Evolutionary conservation across 2,888 invertebrate genomes (phyloP), one percentile per base, ranked within the genome.

Genomic region (Noctua janthe): DNA sequence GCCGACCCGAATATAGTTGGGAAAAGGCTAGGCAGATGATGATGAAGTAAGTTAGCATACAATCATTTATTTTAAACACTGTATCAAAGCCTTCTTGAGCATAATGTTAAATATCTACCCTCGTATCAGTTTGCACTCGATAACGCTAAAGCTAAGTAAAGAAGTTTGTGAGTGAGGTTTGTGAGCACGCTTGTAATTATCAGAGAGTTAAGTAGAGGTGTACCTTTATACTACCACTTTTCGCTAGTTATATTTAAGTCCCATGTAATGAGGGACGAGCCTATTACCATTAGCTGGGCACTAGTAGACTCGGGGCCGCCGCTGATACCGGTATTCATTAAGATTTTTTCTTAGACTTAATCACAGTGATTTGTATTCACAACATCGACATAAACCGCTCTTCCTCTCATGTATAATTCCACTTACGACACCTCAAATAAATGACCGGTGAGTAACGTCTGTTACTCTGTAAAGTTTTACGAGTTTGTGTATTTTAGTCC

Each of bases 381-480:
- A 7, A 69, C 47, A 74, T 23, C 23, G 13, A 35, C 2, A 35
- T 54, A 35, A 51, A 70, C 17, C 15, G 23, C 6, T 73, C 39
- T 79, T 56, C 15, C 64, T 49, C 11, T 47, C 3, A 35, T 35
- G 75, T 47, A 56, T 67, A n/a, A 76, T 64, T 82, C 43, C 59
- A 49, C 75, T 51, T 49, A 49, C 39, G 47, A 64, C 67, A 78
- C 43, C 49, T 59, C 62, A 64, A 81, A 79, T 49, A 67, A 81
- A 75, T 75, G n/a, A 43, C 51, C 47, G 6, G 51, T 64, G 43
- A 29, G n/a, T 59, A 81, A 59, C 71, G 74, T 74, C 66, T 71
- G 66, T 74, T 83, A 51, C 69, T 78, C 71, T 69, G 64, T 67
- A 75, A 82, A 80, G 70, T 82, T 84, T 75, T 56, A 75, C 74